A percentile compares a stretch with the other conserved stretches of the same genome.
Conservation (phyloP, 1,140 invertebrate genomes). For the Drosophila baimaii region DNA sequence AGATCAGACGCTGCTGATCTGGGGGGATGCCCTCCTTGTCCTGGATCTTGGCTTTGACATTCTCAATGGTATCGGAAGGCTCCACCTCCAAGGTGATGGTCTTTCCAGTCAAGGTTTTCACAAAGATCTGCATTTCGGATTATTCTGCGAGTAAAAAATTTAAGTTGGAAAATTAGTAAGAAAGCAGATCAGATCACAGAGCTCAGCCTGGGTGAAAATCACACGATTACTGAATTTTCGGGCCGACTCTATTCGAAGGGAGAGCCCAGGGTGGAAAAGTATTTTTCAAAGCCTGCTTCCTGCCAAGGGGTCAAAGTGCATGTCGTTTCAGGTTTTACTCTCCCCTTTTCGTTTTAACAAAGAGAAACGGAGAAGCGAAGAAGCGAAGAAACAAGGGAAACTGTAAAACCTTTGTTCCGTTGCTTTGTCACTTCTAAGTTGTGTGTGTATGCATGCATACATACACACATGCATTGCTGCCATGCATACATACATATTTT, state of each 20-base stretch:
- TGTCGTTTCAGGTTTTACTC: background rate
- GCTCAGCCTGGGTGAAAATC: conserved; percentile 9
- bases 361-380: conserved; percentile 7
- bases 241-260: background rate
- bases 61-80: conserved; percentile 90
- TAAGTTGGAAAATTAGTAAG: conserved; percentile 16
- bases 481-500: background rate
- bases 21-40: conserved; percentile 88
- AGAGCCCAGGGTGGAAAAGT: background rate
- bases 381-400: conserved; percentile 19
- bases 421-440: conserved; percentile 17
- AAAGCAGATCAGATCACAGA: conserved; percentile 23
- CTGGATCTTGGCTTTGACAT: conserved; percentile 91
- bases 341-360: conserved; percentile 3
- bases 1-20: conserved; percentile 86
- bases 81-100: conserved; percentile 94
- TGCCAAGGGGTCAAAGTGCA: background rate
- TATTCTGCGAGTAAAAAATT: conserved; percentile 53
- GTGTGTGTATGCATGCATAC: conserved; percentile 12
- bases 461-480: background rate
- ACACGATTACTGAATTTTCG: conserved; percentile 11
- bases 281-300: conserved; percentile 16
- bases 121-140: conserved; percentile 83
- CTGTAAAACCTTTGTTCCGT: conserved; percentile 45
- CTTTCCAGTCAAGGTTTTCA: conserved; percentile 96